Base-by-base conservation (phyloP, 2,888 invertebrate species). In the Sepiola atlantica region DNA sequence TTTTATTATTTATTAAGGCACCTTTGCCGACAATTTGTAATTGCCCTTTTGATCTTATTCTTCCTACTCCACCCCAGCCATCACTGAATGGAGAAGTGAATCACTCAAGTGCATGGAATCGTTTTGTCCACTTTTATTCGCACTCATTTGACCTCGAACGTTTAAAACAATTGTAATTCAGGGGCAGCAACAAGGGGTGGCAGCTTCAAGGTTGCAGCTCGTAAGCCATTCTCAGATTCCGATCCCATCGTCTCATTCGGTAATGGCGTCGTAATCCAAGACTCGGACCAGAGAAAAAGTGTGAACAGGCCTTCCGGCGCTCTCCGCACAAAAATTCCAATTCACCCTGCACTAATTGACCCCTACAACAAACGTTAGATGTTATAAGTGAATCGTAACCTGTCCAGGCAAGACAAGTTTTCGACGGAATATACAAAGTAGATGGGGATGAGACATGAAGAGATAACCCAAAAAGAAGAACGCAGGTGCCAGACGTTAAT, bases 401-500 rank as follows among this genome's bases (percentile, higher is more conserved):
- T n/a, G 77, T 32, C 77, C 77, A 77, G 32, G 14, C 77, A 32
- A 21, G n/a, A n/a, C 32, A n/a, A 77, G 77, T 77, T 77, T 57
- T 77, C 77, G 1, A n/a, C 28, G 28, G 45, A 45, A 45, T 45
- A 45, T 45, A 45, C 45, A 45, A 45, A 45, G 45, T 4, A n/a
- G 28, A 77, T 77, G 77, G n/a, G n/a, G 28, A n/a, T 61, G 24
- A 28, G 61, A 45, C 8, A 45, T 45, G 45, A 45, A 45, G 45
- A 45, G 45, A 45, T 45, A 45, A 45, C 45, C 28, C 61, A 61
- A 61, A 24, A 24, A 77, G 6, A 77, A 77, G 77, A 45, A n/a
- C 77, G 77, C 77, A 77, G 77, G 77, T 77, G 77, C n/a, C 77
- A 77, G 77, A n/a, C 77, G 77, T n/a, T 77, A 77, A 77, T 77